A percentile compares a stretch with the other conserved stretches of the same genome.
These are phyloP conservation scores for Drosophila crucigera DNA, from an alignment of 2,888 invertebrate genomes.

Conservation along the genomic window DNA sequence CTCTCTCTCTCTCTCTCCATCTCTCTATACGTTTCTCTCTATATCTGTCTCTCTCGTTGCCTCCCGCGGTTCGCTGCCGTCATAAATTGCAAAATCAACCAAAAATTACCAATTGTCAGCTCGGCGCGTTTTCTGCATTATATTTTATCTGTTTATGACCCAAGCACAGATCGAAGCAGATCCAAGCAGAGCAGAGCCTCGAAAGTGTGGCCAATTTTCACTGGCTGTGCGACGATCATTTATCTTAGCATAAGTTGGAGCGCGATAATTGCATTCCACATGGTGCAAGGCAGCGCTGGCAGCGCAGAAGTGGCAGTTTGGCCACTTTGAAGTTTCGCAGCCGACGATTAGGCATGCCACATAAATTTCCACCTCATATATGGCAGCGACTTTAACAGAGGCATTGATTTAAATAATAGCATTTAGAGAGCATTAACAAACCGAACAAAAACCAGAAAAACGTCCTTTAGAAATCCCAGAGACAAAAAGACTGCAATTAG, in stretches of 20 bases:
- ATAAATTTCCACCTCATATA: constrained; percentile 82
- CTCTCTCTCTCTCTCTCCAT: neutral
- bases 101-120: constrained; percentile 72
- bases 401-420: constrained; percentile 84
- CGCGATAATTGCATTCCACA: constrained; percentile 83
- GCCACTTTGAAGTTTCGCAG: constrained; percentile 62
- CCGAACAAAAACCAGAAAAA: neutral
- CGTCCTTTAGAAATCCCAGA: constrained; percentile 30
- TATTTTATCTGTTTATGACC: constrained; percentile 50
- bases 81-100: constrained; percentile 76
- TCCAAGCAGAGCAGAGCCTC: constrained; percentile 16
- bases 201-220: constrained; percentile 77
- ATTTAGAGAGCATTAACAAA: constrained; percentile 59
- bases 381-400: constrained; percentile 23
- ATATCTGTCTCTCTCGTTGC: neutral
- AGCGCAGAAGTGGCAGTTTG: constrained; percentile 23
- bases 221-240: constrained; percentile 62
- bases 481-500: constrained; percentile 40
- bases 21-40: neutral
- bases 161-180: constrained; percentile 5
- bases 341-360: constrained; percentile 83
- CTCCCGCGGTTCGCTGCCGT: constrained; percentile 15
- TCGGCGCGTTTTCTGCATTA: constrained; percentile 34
- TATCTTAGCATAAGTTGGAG: constrained; percentile 80
- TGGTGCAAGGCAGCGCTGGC: constrained; percentile 40